phyloP scores from a whole-genome alignment of 2,797 vertebrate genomes.

The Sebastes nivosus region DNA sequence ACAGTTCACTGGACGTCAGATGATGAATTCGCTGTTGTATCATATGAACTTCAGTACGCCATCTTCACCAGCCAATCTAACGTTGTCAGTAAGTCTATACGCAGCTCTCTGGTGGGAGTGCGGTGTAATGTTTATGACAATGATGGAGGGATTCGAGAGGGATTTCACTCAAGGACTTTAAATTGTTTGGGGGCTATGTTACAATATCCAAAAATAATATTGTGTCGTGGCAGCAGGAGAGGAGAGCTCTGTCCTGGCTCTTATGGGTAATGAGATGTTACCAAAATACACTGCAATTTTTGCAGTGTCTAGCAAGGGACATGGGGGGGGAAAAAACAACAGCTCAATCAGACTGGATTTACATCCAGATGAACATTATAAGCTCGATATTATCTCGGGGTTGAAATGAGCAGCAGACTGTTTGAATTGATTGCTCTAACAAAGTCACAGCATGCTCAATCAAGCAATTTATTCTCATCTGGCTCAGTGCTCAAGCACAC shows the following conservation, averaged over 20 bases:
- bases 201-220: conserved; percentile 40
- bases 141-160: conserved; percentile 34
- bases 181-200: conserved; percentile 35
- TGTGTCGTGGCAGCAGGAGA: conserved; percentile 17
- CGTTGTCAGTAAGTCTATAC: conserved; percentile 92
- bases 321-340: neutral
- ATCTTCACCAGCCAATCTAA: conserved; percentile 97
- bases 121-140: conserved; percentile 12
- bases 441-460: conserved; percentile 63
- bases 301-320: conserved; percentile 18
- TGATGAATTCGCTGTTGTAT: conserved; percentile 96
- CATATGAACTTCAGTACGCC: conserved; percentile 97
- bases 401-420: conserved; percentile 48
- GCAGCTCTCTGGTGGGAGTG: neutral
- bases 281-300: conserved; percentile 29
- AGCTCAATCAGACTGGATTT: conserved; percentile 43
- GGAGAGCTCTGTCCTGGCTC: conserved; percentile 23
- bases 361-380: conserved; percentile 38
- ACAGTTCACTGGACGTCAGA: conserved; percentile 98
- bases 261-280: conserved; percentile 54
- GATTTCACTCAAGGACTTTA: conserved; percentile 28
- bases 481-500: conserved; percentile 38
- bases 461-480: conserved; percentile 61
- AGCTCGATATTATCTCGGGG: conserved; percentile 24
- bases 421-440: conserved; percentile 64